Conservation (phyloP, 2,113 vertebrate genomes). For the Cyanocitta stelleri region DNA sequence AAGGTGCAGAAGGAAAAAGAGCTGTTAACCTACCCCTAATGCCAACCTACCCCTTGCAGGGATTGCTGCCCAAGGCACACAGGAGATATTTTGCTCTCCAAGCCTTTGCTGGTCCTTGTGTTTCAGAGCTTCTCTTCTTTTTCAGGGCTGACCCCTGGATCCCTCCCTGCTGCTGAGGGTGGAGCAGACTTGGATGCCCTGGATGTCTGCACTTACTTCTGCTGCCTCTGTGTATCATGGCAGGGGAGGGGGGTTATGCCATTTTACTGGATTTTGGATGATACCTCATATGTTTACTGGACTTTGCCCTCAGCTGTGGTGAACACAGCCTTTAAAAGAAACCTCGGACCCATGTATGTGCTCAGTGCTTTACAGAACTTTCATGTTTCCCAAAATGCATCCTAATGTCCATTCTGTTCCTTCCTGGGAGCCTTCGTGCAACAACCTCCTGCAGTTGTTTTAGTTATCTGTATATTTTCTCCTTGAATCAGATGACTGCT, state of each 20-base stretch:
- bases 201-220: not conserved
- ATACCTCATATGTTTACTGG: not conserved
- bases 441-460: not conserved
- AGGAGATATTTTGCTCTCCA: not conserved
- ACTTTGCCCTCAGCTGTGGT: not conserved
- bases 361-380: not conserved
- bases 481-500: slow-evolving; percentile 1
- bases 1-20: not conserved
- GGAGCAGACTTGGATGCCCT: not conserved
- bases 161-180: not conserved
- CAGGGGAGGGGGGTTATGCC: not conserved
- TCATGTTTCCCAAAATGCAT: not conserved
- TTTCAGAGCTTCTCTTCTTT: not conserved
- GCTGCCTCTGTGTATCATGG: not conserved
- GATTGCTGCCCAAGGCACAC: not conserved
- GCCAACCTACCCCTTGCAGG: not conserved
- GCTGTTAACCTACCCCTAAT: not conserved
- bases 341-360: not conserved
- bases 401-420: not conserved
- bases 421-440: not conserved
- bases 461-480: slow-evolving; percentile 21
- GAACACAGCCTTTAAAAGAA: not conserved
- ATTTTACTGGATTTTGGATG: not conserved
- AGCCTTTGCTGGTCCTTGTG: not conserved
- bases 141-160: not conserved